Evolutionary conservation across 1,140 invertebrate species (phyloP).

Genomic region (Aphelenchoides fujianensis): DNA sequence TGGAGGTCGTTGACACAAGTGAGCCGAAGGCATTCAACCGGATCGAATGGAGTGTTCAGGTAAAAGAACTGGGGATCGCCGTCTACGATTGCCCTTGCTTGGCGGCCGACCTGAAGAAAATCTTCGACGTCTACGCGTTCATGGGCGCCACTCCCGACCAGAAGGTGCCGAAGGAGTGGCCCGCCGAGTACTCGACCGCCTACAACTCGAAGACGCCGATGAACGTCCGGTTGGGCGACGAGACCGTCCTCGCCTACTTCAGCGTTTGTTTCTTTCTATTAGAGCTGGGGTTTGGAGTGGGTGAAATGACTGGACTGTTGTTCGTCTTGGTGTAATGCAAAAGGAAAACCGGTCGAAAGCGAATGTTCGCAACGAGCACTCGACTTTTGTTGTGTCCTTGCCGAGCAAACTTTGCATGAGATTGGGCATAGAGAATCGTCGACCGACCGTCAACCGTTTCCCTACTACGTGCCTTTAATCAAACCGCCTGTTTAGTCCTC

Average conservation of each 20-base stretch:
- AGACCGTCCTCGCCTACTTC: slow-evolving; percentile 66
- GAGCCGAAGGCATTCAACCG: not conserved
- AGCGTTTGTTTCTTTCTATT: too few relatives aligned
- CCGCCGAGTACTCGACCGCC: slow-evolving; percentile 68
- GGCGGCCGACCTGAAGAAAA: slow-evolving; percentile 78
- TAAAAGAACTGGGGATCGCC: slow-evolving; percentile 85
- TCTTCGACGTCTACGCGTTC: slow-evolving; percentile 86
- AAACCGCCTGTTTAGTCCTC: slow-evolving; percentile 73
- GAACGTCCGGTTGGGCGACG: slow-evolving; percentile 69
- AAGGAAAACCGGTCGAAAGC: not conserved
- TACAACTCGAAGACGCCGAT: slow-evolving; percentile 75
- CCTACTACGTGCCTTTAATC: too few relatives aligned
- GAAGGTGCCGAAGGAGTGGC: slow-evolving; percentile 70
- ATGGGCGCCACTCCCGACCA: slow-evolving; percentile 69
- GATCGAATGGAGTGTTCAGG: slow-evolving; percentile 65
- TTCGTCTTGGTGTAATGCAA: not conserved
- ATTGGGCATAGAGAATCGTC: slow-evolving; percentile 16
- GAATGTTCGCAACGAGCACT: too few relatives aligned
- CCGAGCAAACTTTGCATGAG: slow-evolving; percentile 10
- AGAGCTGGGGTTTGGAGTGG: not conserved
- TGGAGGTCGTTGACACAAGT: slow-evolving; percentile 37
- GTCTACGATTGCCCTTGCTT: slow-evolving; percentile 78
- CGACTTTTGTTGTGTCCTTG: not conserved
- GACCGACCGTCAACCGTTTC: too few relatives aligned
- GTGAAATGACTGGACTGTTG: not conserved